Base-by-base conservation (phyloP, 2,113 vertebrate genomes). In the Cariama cristata region DNA sequence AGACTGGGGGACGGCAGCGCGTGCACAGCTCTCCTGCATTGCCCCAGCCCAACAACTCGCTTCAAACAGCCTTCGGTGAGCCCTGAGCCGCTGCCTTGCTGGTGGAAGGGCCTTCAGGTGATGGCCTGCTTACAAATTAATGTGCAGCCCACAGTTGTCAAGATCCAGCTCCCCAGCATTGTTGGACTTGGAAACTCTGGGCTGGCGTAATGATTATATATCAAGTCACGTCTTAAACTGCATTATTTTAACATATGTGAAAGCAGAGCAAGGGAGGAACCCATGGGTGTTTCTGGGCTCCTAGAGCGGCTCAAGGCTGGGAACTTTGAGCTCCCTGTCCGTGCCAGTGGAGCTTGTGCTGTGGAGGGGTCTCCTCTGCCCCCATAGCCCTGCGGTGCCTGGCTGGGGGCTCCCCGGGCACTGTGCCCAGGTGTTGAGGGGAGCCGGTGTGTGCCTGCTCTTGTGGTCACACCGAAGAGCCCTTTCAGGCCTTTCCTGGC, bases 371-470 rank as follows among this genome's bases (percentile, higher is more conserved):
- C 22, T 38, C n/a, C 38, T n/a, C 38, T 6, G 15, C 9, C 12
- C 32, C 27, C n/a, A 0, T 26, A 76, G 50, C 2, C 1, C 30
- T 33, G 49, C 0, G 1, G 16, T 3, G 4, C 17, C 33, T 2
- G 14, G 26, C 44, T 45, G 20, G 60, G 59, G 18, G 9, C 28
- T 68, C 11, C 10, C 47, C 0, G 6, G 26, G 14, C 0, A 5
- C 45, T 69, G 42, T 71, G 52, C 63, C 53, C 53, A 15, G 21
- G 6, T 49, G 28, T 16, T 1, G 1, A 62, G 30, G 14, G 26
- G 18, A 74, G 44, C 19, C 0, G 7, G 35, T 5, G 30, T 22
- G 26, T 42, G 3, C 18, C 28, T 2, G 16, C 42, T 77, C 12
- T 44, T 47, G 49, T 1, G 4, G 17, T 45, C 62, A 19, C 35